These are phyloP conservation scores for Lipotes vexillifer DNA, from an alignment of 2,113 vertebrate species.

Conservation along the genomic window DNA sequence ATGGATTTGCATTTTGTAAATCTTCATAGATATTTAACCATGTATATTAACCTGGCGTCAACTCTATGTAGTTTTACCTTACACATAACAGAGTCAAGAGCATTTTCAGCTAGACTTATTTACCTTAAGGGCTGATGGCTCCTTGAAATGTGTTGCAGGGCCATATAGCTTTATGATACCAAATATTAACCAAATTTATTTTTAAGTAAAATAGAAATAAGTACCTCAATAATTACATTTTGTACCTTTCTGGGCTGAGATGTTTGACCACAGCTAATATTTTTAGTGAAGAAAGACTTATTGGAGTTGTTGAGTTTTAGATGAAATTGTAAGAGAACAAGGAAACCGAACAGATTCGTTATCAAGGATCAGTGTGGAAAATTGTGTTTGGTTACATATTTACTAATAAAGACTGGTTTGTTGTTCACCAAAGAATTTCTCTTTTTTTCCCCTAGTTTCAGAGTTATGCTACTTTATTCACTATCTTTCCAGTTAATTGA, in stretches of 20 bases:
- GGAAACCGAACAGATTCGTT: not conserved
- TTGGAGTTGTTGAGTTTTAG: not conserved
- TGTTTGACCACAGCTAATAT: not conserved
- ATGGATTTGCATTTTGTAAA: not conserved
- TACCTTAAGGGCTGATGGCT: not conserved
- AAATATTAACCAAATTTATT: not conserved
- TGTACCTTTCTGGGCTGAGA: not conserved
- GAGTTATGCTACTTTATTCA: not conserved
- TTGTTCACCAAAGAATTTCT: not conserved
- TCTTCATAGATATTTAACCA: not conserved
- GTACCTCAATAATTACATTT: not conserved
- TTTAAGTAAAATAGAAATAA: not conserved
- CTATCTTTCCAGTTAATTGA: not conserved
- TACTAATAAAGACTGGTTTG: not conserved
- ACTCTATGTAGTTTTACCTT: not conserved
- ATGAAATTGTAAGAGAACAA: not conserved
- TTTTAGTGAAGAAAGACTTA: not conserved
- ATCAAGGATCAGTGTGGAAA: not conserved
- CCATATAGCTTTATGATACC: not conserved
- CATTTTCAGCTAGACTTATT: not conserved
- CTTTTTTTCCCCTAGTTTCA: not conserved
- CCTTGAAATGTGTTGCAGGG: not conserved
- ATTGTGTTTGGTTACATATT: not conserved
- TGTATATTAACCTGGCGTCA: not conserved
- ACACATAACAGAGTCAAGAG: not conserved